Evolutionary conservation across 2,888 invertebrate genomes (phyloP), one percentile per base, ranked within the genome.

Genomic region (Aleiodes leptofemur): DNA sequence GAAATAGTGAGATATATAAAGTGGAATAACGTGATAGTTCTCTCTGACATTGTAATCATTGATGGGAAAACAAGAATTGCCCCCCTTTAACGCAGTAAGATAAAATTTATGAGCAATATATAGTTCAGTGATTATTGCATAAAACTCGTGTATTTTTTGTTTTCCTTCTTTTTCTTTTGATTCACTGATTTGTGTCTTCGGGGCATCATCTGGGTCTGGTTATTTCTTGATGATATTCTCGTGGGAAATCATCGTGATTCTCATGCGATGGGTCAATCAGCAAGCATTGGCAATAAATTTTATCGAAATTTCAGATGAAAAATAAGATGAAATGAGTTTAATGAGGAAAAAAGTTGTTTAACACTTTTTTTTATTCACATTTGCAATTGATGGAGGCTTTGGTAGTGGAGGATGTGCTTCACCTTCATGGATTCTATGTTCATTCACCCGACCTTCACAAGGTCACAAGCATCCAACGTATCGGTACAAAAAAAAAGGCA

Each of bases 371-470:
- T 38, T 3, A 5, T 5, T 38, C 6, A 23, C 23, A 23, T 23
- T 23, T 23, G 38, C 5, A 38, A 38, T 38, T 38, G 5, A 5
- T 3, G 6, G 38, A 3, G 38, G 23, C 23, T 38, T 43, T 11
- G 43, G 7, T 43, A 43, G 0, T 11, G 9, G 43, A 34, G 43
- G 43, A 43, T 43, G 43, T 43, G 11, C 43, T 43, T 43, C 9
- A 43, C 3, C 43, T 9, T 34, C 34, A 11, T 43, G 43, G 43
- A 43, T 43, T 43, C 43, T 43, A 43, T 43, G 89, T 89, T 88
- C 89, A 86, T 89, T 89, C 88, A 89, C 89, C 88, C 86, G 88
- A 87, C 89, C 88, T 89, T 89, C 85, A 86, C 88, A 89, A 89
- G 89, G 88, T 88, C 88, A 89, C 85, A 43, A 43, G 34, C 43